Evolutionary conservation across 2,113 vertebrate species (phyloP), one percentile per base, ranked within the genome.

Genomic region (Alaudala cheleensis): DNA sequence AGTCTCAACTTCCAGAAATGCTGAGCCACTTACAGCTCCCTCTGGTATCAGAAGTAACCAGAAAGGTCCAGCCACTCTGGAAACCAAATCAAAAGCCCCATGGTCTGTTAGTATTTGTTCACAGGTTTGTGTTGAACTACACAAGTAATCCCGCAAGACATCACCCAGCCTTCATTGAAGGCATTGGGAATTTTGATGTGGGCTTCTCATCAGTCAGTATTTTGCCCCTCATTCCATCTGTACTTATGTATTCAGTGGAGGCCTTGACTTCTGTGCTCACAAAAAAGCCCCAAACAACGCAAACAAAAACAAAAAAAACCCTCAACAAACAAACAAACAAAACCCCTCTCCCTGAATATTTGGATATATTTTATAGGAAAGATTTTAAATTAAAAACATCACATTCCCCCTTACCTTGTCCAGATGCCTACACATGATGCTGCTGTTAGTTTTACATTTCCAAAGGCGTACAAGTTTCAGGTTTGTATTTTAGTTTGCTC

Each of bases 31-130:
- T 39, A 8, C 6, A 61, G 33, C 29, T 65, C 56, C 14, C 25
- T 40, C 69, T 81, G n/a, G 40, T 0, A 4, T 22, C 58, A 3
- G 0, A 7, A 39, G 40, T n/a, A 72, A 64, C 13, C 25, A 51
- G 60, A 88, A 72, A 50, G 29, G 19, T 44, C 66, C 60, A 65
- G 50, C 17, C 54, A 42, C 58, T 71, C 44, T 24, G 54, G 39
- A 45, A 81, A 73, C 4, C 66, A 77, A 80, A 15, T 9, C 24
- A 51, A 76, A 80, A 83, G 3, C n/a, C 33, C 11, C 44, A 8
- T 1, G 2, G 2, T 33, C 80, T 86, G 26, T 62, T 76, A 47
- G 31, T 50, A 34, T 45, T 45, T 50, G 7, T 47, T 64, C 49
- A 69, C 24, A 44, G 14, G 21, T 50, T 76, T 79, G n/a, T 53